These are phyloP conservation scores for Molossus alvarezi DNA, from an alignment of 2,797 vertebrate genomes.

Conservation along the genomic window DNA sequence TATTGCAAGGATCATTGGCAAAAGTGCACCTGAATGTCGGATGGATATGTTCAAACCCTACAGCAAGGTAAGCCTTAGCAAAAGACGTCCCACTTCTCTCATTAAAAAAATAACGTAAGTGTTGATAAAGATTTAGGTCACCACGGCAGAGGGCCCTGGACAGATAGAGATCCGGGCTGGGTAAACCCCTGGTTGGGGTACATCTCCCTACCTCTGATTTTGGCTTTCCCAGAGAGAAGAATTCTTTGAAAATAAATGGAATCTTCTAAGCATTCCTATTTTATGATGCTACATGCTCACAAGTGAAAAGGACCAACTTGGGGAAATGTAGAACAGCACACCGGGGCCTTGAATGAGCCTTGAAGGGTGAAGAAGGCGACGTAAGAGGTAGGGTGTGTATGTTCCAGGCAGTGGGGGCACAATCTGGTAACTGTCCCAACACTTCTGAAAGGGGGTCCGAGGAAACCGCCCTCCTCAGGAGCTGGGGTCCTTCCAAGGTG, in stretches of 20 bases:
- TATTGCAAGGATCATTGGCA: background rate
- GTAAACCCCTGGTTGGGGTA: background rate
- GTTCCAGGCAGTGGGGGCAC: fast-evolving
- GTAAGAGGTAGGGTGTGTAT: background rate
- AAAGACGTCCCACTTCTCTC: background rate
- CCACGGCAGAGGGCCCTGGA: background rate
- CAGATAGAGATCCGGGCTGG: background rate
- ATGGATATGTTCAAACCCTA: background rate
- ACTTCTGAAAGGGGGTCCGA: conserved; percentile 10
- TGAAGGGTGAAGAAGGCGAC: background rate
- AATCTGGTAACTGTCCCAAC: background rate
- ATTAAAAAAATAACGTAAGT: background rate
- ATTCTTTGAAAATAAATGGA: conserved; percentile 50
- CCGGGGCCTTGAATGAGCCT: background rate
- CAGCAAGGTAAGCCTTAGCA: fast-evolving
- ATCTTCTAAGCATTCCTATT: background rate
- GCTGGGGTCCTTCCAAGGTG: background rate
- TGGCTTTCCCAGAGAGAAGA: background rate
- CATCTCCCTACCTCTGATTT: background rate
- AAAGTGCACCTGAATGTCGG: no score
- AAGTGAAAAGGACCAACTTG: background rate
- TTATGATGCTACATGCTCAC: background rate
- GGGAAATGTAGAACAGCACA: background rate
- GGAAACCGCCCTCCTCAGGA: background rate
- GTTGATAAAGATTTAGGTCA: background rate